These are phyloP conservation scores for Saccopteryx bilineata DNA, from an alignment of 2,113 vertebrate species.

Conservation along the genomic window DNA sequence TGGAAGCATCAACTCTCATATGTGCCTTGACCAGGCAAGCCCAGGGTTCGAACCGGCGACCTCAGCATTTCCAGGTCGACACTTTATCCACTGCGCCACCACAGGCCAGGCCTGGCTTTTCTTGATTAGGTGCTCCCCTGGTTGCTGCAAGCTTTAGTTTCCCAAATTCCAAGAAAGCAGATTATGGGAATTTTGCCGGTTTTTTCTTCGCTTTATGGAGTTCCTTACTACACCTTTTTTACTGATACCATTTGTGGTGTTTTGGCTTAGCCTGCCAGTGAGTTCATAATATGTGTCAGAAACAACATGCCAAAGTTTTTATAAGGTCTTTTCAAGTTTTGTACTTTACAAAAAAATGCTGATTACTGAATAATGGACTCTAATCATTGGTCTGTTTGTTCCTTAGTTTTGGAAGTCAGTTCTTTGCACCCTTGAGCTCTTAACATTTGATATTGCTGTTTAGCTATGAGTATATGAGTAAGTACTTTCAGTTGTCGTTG, in stretches of 20 bases:
- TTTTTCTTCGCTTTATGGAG: not conserved
- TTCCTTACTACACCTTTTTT: not conserved
- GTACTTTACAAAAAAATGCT: slow-evolving; percentile 8
- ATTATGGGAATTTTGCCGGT: not conserved
- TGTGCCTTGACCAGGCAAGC: too few species aligned
- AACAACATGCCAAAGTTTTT: not conserved
- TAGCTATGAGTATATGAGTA: not conserved
- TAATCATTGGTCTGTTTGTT: slow-evolving; percentile 14
- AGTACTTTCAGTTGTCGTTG: not conserved
- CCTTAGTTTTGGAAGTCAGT: slow-evolving; percentile 42
- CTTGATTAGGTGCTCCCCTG: not conserved
- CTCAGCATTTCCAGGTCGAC: too few species aligned
- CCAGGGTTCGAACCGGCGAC: too few species aligned
- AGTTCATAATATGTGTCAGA: not conserved
- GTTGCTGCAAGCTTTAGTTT: slow-evolving; percentile 1
- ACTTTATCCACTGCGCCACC: too few species aligned
- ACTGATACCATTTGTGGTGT: not conserved
- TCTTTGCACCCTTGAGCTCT: not conserved
- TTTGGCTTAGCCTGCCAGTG: not conserved
- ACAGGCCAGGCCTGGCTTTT: not conserved
- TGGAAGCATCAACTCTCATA: too few species aligned
- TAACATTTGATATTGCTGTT: not conserved
- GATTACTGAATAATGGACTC: not conserved
- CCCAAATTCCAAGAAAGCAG: not conserved
- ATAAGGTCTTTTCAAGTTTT: not conserved